These are phyloP conservation scores for Pterophyllum scalare DNA, from an alignment of 2,113 vertebrate genomes.

Conservation along the genomic window DNA sequence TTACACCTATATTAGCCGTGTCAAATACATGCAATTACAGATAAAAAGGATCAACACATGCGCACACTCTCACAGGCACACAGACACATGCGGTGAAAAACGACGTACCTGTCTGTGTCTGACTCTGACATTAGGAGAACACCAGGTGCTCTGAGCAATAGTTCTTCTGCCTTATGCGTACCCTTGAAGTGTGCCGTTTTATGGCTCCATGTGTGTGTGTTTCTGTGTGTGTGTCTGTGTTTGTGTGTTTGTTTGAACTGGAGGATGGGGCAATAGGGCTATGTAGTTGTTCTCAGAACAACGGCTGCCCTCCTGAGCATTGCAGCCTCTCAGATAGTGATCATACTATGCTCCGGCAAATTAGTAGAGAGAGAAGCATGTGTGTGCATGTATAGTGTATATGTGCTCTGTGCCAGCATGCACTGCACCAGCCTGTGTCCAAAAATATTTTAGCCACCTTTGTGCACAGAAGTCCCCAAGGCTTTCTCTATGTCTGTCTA, in stretches of 20 bases:
- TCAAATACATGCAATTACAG: slow-evolving; percentile 36
- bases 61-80: background rate
- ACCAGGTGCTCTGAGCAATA: slow-evolving; percentile 56
- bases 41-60: slow-evolving; percentile 10
- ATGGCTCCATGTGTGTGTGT: background rate
- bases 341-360: slow-evolving; percentile 28
- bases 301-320: background rate
- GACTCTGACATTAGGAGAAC: slow-evolving; percentile 65
- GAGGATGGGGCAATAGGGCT: slow-evolving; percentile 19
- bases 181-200: slow-evolving; percentile 20
- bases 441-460: slow-evolving; percentile 8
- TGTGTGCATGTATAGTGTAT: background rate
- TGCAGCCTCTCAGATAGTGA: slow-evolving; percentile 1
- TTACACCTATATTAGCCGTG: slow-evolving; percentile 31
- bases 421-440: background rate
- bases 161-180: slow-evolving; percentile 23
- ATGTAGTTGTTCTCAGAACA: slow-evolving; percentile 30
- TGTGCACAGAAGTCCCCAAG: background rate
- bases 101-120: slow-evolving; percentile 22
- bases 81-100: slow-evolving; percentile 19
- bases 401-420: background rate
- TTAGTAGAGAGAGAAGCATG: background rate
- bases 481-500: background rate
- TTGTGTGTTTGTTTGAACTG: background rate
- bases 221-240: background rate